Percentiles rank a stretch among this genome's conserved stretches.
Evolutionary conservation across 2,113 vertebrate genomes (phyloP).

Genomic region (Callopanchax toddi): DNA sequence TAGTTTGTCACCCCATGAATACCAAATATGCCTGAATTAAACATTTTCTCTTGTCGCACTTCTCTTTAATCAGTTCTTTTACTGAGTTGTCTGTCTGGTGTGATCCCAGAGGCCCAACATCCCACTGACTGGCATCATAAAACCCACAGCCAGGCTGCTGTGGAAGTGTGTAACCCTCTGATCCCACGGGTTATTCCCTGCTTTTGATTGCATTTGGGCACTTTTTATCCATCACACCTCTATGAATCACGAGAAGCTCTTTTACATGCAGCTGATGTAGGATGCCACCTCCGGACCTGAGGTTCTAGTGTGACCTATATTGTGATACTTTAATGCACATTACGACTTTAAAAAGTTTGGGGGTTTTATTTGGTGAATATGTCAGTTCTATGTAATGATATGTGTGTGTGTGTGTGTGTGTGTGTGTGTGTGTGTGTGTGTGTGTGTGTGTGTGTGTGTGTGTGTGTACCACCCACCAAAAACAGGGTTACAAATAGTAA

Average conservation of each 20-base stretch:
- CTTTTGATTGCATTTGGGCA: neutral
- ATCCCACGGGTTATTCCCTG: constrained; percentile 17
- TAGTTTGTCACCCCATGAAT: constrained; percentile 69
- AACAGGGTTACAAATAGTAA: constrained; percentile 6
- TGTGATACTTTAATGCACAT: neutral
- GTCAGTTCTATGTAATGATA: too few relatives aligned
- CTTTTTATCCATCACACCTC: constrained; percentile 8
- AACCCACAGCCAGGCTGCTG: constrained; percentile 45
- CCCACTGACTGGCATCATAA: constrained; percentile 59
- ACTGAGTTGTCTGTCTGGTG: constrained; percentile 64
- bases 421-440: too few relatives aligned
- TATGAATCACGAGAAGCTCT: constrained; percentile 19
- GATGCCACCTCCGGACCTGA: neutral
- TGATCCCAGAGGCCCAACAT: constrained; percentile 61
- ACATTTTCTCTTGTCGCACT: constrained; percentile 72
- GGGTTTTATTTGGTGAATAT: too few relatives aligned
- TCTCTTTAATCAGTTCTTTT: constrained; percentile 78
- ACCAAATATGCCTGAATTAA: constrained; percentile 75
- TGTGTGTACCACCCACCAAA: neutral
- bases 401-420: too few relatives aligned
- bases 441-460: too few relatives aligned
- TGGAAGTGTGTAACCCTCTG: constrained; percentile 32
- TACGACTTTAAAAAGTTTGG: neutral
- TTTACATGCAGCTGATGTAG: constrained; percentile 2
- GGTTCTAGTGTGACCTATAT: constrained; percentile 2